Evolutionary conservation across 2,888 invertebrate genomes (phyloP).

Genomic region (Peribatodes rhomboidaria): DNA sequence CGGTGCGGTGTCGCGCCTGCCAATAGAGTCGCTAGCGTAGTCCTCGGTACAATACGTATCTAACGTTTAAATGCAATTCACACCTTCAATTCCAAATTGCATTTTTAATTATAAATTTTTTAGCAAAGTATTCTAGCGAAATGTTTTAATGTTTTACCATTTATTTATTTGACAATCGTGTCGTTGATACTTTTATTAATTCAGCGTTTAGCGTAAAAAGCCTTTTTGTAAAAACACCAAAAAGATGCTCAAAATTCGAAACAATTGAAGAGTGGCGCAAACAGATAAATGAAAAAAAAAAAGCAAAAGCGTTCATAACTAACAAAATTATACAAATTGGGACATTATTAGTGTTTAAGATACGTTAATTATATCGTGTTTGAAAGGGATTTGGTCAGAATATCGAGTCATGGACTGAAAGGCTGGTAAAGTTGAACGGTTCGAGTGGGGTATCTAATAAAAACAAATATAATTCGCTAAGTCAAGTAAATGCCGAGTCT

Average conservation of each 20-base stretch:
- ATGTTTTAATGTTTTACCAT: too few species aligned
- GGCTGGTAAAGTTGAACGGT: slow-evolving; percentile 62
- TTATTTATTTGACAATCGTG: slow-evolving; percentile 23
- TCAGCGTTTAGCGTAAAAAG: slow-evolving; percentile 34
- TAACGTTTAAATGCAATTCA: slow-evolving; percentile 64
- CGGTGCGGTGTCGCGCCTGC: slow-evolving; percentile 37
- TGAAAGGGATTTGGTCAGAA: slow-evolving; percentile 62
- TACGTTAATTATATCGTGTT: slow-evolving; percentile 57
- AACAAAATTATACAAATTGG: slow-evolving; percentile 49
- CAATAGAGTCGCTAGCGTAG: slow-evolving; percentile 79
- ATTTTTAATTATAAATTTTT: slow-evolving; percentile 56
- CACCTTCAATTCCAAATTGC: slow-evolving; percentile 58
- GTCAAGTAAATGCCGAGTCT: slow-evolving; percentile 55
- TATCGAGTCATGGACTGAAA: slow-evolving; percentile 73
- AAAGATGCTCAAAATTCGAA: slow-evolving; percentile 45
- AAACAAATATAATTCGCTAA: slow-evolving; percentile 67
- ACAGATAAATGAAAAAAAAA: slow-evolving; percentile 42
- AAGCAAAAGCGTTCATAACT: slow-evolving; percentile 24
- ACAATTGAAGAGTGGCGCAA: slow-evolving; percentile 35
- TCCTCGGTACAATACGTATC: slow-evolving; percentile 58
- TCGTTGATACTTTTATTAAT: slow-evolving; percentile 25
- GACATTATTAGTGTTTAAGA: slow-evolving; percentile 59
- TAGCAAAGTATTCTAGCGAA: slow-evolving; percentile 42
- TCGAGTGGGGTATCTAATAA: slow-evolving; percentile 53
- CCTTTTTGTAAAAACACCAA: slow-evolving; percentile 40